Percentiles rank a stretch among this genome's conserved stretches.
phyloP scores from a whole-genome alignment of 2,797 vertebrate genomes.

The Melanogrammus aeglefinus region DNA sequence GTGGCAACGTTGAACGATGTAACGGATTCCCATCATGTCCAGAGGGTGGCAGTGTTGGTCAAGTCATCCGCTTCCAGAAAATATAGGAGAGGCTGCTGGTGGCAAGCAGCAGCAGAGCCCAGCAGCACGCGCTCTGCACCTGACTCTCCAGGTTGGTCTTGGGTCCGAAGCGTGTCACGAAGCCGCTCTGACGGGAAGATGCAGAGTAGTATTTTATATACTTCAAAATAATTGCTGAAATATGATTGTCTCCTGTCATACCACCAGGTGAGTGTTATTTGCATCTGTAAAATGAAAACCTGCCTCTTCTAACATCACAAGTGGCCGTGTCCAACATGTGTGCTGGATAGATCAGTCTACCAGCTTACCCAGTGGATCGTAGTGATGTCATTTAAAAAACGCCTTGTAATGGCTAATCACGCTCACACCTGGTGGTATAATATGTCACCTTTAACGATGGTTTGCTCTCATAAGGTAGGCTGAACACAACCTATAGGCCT shows the following conservation, averaged over 20 bases:
- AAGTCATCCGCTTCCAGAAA: conserved; percentile 58
- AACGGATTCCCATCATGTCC: conserved; percentile 1
- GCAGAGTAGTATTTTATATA: neutral
- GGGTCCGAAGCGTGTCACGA: conserved; percentile 66
- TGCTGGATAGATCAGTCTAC: no score
- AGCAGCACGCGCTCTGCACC: conserved; percentile 64
- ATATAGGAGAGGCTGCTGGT: conserved; percentile 54
- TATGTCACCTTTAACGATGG: no score
- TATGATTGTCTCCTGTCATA: neutral
- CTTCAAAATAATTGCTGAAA: neutral
- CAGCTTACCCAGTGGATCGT: no score
- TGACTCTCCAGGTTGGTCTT: conserved; percentile 65
- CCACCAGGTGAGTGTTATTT: no score
- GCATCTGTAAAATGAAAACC: no score
- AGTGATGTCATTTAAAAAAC: no score
- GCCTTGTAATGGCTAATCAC: no score
- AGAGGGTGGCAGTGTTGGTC: conserved; percentile 47
- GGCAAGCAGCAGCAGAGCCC: conserved; percentile 62
- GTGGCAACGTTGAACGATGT: neutral
- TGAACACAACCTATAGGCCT: no score
- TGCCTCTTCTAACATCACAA: no score
- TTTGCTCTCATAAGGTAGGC: no score
- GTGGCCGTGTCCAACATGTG: no score
- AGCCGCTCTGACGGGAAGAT: conserved; percentile 54
- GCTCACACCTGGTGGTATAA: no score